Evolutionary conservation across 2,113 vertebrate genomes (phyloP).

Genomic region (Psephotus haematonotus): DNA sequence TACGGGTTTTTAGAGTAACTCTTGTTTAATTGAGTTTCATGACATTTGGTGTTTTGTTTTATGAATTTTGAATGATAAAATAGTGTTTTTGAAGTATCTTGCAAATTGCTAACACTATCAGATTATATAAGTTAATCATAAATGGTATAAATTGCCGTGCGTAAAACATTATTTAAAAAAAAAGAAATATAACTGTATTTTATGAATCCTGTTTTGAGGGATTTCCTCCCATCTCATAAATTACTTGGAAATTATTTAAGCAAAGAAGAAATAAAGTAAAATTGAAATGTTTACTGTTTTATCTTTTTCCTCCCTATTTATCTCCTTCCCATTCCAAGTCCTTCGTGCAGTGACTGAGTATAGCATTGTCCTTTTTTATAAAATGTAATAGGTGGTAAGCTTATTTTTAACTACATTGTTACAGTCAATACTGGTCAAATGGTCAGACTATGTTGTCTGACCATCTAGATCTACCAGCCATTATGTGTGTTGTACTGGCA

Average conservation of each 20-base stretch:
- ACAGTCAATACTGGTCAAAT: no score
- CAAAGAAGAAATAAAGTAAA: background rate
- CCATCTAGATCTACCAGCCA: background rate
- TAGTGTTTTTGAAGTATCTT: background rate
- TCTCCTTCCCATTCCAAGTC: background rate
- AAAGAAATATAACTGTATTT: background rate
- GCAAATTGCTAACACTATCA: background rate
- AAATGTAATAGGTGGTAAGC: background rate
- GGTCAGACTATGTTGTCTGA: no score
- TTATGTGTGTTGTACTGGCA: background rate
- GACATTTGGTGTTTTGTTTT: background rate
- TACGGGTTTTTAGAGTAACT: background rate
- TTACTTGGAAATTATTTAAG: background rate
- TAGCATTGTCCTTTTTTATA: background rate
- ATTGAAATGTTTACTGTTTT: background rate
- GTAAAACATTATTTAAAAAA: background rate
- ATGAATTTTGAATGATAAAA: background rate
- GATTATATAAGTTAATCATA: background rate
- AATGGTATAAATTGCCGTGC: background rate
- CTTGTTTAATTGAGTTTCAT: background rate
- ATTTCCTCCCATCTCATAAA: background rate
- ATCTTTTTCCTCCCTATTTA: background rate
- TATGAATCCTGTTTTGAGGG: background rate
- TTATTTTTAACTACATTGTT: background rate
- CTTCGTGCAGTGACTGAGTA: background rate